These are phyloP conservation scores for Gadopsis bispinosus DNA, from an alignment of 2,797 vertebrate genomes.

Conservation along the genomic window DNA sequence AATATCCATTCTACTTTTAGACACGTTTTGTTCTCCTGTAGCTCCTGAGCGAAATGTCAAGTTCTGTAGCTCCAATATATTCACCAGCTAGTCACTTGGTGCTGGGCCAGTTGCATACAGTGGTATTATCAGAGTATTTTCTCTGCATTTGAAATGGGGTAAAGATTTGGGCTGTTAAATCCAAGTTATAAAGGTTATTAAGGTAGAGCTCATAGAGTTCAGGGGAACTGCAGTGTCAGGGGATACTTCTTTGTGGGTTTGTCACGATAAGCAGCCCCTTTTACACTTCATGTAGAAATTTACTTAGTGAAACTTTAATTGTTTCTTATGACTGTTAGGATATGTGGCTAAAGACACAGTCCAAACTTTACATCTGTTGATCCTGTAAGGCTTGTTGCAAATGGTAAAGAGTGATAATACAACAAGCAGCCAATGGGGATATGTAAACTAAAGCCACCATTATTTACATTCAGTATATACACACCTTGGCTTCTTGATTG, in stretches of 20 bases:
- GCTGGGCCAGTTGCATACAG: neutral
- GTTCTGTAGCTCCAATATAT: neutral
- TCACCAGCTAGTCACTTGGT: conserved; percentile 1
- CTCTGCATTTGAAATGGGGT: neutral
- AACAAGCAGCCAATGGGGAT: too few species aligned
- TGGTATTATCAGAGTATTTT: neutral
- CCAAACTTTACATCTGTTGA: neutral
- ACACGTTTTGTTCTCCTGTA: neutral
- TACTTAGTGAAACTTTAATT: neutral
- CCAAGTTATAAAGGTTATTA: too few species aligned
- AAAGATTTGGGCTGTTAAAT: neutral
- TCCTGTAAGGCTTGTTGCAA: neutral
- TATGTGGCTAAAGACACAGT: neutral
- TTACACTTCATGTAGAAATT: too few species aligned
- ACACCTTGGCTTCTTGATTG: neutral
- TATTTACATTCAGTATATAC: too few species aligned
- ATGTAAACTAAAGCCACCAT: too few species aligned
- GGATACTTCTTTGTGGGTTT: neutral
- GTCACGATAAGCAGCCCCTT: too few species aligned
- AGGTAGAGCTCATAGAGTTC: neutral
- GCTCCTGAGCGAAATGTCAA: neutral
- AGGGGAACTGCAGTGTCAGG: too few species aligned
- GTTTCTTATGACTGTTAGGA: neutral
- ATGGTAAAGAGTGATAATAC: neutral
- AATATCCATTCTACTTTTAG: neutral